phyloP scores from a whole-genome alignment of 2,888 invertebrate genomes.

The Patella caerulea region DNA sequence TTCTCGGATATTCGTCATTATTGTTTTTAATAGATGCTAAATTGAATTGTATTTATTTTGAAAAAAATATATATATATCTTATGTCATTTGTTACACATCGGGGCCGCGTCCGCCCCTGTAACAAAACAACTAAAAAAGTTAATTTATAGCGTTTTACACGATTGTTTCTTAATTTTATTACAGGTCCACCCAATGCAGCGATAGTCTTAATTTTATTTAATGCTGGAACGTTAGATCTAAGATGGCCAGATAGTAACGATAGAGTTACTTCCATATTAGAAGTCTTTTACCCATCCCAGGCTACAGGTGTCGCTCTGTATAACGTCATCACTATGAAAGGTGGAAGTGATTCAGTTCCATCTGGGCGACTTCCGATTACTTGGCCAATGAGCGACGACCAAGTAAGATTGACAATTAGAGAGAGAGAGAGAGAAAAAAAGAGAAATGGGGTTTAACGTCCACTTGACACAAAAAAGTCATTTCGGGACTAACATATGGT shows the following conservation, averaged over 20 bases:
- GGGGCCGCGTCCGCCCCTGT: too few relatives aligned
- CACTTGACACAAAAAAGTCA: too few relatives aligned
- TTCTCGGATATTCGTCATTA: too few relatives aligned
- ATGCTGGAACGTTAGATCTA: conserved; percentile 67
- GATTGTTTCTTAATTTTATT: neutral
- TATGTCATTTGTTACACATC: too few relatives aligned
- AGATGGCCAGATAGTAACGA: conserved; percentile 50
- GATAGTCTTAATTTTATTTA: conserved; percentile 59
- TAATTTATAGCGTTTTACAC: too few relatives aligned
- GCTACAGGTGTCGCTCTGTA: conserved; percentile 61
- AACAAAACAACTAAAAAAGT: too few relatives aligned
- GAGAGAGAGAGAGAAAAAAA: too few relatives aligned
- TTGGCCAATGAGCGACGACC: conserved; percentile 47
- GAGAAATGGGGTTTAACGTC: too few relatives aligned
- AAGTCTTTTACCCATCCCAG: conserved; percentile 66
- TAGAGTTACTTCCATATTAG: conserved; percentile 49
- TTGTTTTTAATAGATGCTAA: too few relatives aligned
- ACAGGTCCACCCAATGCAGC: conserved; percentile 22
- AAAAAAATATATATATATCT: too few relatives aligned
- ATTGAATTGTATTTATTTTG: too few relatives aligned
- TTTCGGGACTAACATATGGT: too few relatives aligned
- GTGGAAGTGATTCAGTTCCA: conserved; percentile 50
- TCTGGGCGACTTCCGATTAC: conserved; percentile 66
- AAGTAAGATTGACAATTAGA: neutral
- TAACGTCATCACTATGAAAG: conserved; percentile 46